Conservation (phyloP, 2,888 invertebrate species). For the Polylopha cassiicola region DNA sequence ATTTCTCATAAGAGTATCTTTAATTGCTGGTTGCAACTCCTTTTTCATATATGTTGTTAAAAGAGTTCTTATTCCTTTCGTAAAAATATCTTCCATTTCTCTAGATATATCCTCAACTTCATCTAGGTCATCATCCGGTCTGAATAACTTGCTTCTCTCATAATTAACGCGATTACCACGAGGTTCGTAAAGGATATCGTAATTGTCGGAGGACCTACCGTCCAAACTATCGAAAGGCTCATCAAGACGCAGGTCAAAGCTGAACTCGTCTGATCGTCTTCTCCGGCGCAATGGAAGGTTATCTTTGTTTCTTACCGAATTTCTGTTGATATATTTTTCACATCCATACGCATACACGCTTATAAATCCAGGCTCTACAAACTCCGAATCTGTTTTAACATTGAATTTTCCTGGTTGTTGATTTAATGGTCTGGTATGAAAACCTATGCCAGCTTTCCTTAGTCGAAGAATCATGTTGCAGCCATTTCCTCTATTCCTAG, state of each 20-base stretch:
- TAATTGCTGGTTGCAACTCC: slow-evolving; percentile 89
- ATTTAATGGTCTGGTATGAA: slow-evolving; percentile 83
- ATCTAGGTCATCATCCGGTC: slow-evolving; percentile 74
- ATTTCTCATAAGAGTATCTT: slow-evolving; percentile 90
- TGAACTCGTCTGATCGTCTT: slow-evolving; percentile 62
- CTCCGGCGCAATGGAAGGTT: slow-evolving; percentile 52
- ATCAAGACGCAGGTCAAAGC: slow-evolving; percentile 54
- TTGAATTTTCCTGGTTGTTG: slow-evolving; percentile 83
- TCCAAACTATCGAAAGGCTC: slow-evolving; percentile 39
- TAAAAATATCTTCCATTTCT: slow-evolving; percentile 91
- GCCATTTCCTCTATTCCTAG: slow-evolving; percentile 65
- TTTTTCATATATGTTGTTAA: slow-evolving; percentile 90
- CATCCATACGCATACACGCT: slow-evolving; percentile 92
- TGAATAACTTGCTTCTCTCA: slow-evolving; percentile 67
- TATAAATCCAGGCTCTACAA: slow-evolving; percentile 89
- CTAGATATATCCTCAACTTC: slow-evolving; percentile 82
- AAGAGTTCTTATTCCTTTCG: slow-evolving; percentile 88
- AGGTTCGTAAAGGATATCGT: slow-evolving; percentile 59
- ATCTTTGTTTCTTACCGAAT: slow-evolving; percentile 59
- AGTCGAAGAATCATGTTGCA: slow-evolving; percentile 88
- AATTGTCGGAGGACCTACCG: slow-evolving; percentile 48
- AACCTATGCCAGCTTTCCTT: slow-evolving; percentile 87
- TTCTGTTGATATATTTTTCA: slow-evolving; percentile 75
- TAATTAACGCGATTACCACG: slow-evolving; percentile 54
- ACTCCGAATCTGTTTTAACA: slow-evolving; percentile 88